Evolutionary conservation across 2,888 invertebrate genomes (phyloP).

Genomic region (Dastarcus helophoroides): DNA sequence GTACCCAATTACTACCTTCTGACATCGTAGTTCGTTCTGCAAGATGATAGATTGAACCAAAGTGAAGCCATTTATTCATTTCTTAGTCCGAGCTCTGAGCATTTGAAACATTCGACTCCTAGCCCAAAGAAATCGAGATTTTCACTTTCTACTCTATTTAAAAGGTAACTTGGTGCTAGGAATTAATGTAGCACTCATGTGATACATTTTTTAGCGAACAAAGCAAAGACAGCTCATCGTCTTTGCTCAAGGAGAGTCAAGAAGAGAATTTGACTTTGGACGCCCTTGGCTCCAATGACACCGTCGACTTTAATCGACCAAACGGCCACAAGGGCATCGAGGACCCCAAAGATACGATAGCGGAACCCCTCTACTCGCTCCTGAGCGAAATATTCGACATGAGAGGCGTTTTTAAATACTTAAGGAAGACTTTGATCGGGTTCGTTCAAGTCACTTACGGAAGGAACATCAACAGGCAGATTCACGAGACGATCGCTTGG

Average conservation of each 20-base stretch:
- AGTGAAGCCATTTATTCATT: constrained; percentile 85
- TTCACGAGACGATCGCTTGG: constrained; percentile 77
- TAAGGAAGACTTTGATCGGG: constrained; percentile 75
- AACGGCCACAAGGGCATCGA: constrained; percentile 39
- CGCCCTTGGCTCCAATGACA: constrained; percentile 42
- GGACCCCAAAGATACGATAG: constrained; percentile 72
- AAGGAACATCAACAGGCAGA: constrained; percentile 85
- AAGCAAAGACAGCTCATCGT: constrained; percentile 17
- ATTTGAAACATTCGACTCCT: constrained; percentile 65
- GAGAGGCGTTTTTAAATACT: constrained; percentile 78
- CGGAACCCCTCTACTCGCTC: constrained; percentile 79
- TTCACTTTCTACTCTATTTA: constrained; percentile 75
- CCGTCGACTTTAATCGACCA: constrained; percentile 33
- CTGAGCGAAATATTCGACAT: constrained; percentile 85
- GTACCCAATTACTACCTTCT: background rate
- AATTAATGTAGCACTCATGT: too few species aligned
- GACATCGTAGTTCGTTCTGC: constrained; percentile 59
- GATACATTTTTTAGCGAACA: constrained; percentile 25
- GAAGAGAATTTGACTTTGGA: constrained; percentile 76
- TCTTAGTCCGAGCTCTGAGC: constrained; percentile 84
- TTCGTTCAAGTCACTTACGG: constrained; percentile 83
- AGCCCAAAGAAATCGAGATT: constrained; percentile 79
- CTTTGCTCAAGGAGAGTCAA: constrained; percentile 51
- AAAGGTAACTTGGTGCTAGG: constrained; percentile 47
- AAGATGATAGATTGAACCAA: constrained; percentile 76